Conservation (phyloP, 2,888 invertebrate genomes). For the Enchytraeus crypticus region DNA sequence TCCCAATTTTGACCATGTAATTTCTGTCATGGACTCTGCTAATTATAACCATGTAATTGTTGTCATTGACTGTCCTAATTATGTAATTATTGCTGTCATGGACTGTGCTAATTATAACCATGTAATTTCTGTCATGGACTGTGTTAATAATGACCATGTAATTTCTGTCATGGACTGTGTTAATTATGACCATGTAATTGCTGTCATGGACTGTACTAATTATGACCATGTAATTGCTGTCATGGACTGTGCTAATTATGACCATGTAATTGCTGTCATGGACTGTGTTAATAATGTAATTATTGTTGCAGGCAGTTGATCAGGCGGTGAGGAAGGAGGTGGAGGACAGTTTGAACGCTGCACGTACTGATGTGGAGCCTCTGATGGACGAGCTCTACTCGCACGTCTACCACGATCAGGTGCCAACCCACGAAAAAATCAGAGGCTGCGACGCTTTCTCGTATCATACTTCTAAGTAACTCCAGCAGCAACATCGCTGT, state of each 20-base stretch:
- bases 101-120: too few species aligned
- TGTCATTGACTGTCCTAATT: too few species aligned
- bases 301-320: conserved; percentile 62
- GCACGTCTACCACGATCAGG: conserved; percentile 64
- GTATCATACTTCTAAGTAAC: not conserved
- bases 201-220: not conserved
- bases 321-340: conserved; percentile 72
- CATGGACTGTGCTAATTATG: too few species aligned
- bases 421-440: conserved; percentile 31
- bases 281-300: not conserved
- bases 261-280: not conserved
- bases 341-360: conserved; percentile 71
- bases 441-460: conserved; percentile 22
- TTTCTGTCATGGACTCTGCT: too few species aligned
- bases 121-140: too few species aligned
- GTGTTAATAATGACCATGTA: too few species aligned
- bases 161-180: too few species aligned
- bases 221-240: too few species aligned
- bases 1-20: too few species aligned
- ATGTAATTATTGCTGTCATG: too few species aligned
- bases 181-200: too few species aligned
- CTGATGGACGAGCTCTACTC: conserved; percentile 66
- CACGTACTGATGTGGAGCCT: conserved; percentile 70
- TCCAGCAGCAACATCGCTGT: not conserved
- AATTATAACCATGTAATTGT: too few species aligned